These are phyloP conservation scores for Anguilla anguilla DNA, from an alignment of 2,797 vertebrate genomes.

Conservation along the genomic window DNA sequence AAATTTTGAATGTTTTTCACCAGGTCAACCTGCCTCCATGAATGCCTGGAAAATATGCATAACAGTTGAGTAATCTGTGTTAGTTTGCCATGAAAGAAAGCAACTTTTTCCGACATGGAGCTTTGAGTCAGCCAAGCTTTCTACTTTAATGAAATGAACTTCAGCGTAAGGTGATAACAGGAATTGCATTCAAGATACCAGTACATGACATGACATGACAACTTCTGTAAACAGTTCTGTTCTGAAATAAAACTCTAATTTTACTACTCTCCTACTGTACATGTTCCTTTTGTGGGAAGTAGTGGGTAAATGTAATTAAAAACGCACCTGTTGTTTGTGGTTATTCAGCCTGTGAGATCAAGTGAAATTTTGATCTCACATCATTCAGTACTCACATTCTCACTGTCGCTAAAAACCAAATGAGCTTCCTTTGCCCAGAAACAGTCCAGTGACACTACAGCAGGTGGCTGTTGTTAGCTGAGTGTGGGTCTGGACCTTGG, in stretches of 20 bases:
- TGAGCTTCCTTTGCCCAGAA: background rate
- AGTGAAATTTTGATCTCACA: background rate
- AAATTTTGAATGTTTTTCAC: background rate
- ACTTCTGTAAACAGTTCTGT: background rate
- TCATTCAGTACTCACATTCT: background rate
- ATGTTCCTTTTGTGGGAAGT: background rate
- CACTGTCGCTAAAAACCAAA: background rate
- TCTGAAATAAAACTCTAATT: background rate
- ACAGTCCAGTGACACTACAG: background rate
- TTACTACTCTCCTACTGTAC: background rate
- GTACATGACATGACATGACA: background rate
- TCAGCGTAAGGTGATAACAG: background rate
- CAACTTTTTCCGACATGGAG: background rate
- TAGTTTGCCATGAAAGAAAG: background rate
- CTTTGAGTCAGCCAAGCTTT: background rate
- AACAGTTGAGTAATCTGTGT: background rate
- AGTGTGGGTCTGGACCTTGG: background rate
- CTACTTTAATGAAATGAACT: too few species aligned
- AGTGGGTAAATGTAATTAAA: background rate
- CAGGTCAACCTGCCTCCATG: background rate
- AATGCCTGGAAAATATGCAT: background rate
- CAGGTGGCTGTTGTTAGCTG: background rate
- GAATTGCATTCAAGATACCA: background rate
- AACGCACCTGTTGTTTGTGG: background rate
- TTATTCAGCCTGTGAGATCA: background rate